phyloP scores from a whole-genome alignment of 2,113 vertebrate species.

The Heteronetta atricapilla region DNA sequence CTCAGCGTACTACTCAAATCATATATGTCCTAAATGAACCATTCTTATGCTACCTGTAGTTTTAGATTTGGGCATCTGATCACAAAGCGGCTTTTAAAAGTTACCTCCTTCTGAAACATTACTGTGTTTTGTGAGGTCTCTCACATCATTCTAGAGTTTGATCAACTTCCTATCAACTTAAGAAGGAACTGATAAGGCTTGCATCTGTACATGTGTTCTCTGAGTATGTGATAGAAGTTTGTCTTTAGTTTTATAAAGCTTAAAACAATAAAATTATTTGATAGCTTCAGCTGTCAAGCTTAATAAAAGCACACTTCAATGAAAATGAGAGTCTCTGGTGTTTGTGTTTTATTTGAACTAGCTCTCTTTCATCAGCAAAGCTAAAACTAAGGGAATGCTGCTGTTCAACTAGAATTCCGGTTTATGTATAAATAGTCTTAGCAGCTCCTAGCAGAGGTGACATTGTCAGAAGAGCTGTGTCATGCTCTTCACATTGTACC shows the following conservation, averaged over 20 bases:
- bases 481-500: not conserved
- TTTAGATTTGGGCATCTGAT: not conserved
- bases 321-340: not conserved
- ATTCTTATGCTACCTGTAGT: not conserved
- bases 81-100: not conserved
- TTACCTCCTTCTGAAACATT: not conserved
- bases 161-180: not conserved
- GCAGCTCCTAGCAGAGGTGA: constrained; percentile 1
- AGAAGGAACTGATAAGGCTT: not conserved
- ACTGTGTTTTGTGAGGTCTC: not conserved
- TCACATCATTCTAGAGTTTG: too few relatives aligned
- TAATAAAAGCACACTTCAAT: not conserved
- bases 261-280: not conserved
- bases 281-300: not conserved
- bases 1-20: not conserved
- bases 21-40: not conserved
- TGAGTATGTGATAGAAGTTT: not conserved
- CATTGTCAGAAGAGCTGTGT: not conserved
- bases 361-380: not conserved
- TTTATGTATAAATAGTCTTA: not conserved
- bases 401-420: not conserved
- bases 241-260: not conserved
- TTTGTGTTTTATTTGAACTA: not conserved
- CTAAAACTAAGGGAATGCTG: not conserved
- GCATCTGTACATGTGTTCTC: not conserved